Base-by-base conservation (phyloP, 2,113 vertebrate genomes). In the Cryptomyrus ogoouensis region DNA sequence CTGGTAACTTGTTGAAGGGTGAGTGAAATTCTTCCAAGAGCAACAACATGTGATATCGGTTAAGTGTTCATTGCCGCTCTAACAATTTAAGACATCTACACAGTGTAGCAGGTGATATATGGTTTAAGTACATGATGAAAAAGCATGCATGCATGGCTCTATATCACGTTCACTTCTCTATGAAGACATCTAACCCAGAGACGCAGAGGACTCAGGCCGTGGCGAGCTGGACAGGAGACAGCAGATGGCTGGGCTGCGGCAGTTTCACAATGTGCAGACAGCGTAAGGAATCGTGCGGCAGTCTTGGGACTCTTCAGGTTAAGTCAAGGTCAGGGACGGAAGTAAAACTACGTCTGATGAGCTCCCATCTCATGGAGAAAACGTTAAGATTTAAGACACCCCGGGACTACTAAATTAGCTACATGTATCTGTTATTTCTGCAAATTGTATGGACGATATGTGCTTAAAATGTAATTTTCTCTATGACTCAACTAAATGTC, bases 401-500 rank as follows among this genome's bases (percentile, higher is more conserved):
- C 91, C 89, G 91, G 87, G 91, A 90, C 90, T 93, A 91, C 89
- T 96, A 96, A 96, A 95, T 95, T 94, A 95, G 92, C 91, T 92
- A 91, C 88, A 92, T 85, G 62, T 93, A 93, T 94, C 95, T 95
- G 94, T 95, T 95, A 95, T 96, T 96, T 92, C 93, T 92, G 91
- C 91, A 93, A 90, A 94, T 95, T 94, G 94, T 89, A 92, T 91
- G 95, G 94, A 91, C 92, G 92, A 95, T 95, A 94, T 92, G 94
- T 95, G 95, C 95, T 96, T 95, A 95, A 94, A 95, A 44, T 84
- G 19, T 56, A 56, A 96, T 96, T 95, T 95, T 94, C 94, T 94
- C 95, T 95, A 95, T 94, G 95, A 95, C 94, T 95, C 94, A 93
- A 94, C 94, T 92, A 94, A 96, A 94, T 95, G 94, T 95, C 95